These are phyloP conservation scores for Centruroides vittatus DNA, from an alignment of 1,140 invertebrate species.

Conservation along the genomic window DNA sequence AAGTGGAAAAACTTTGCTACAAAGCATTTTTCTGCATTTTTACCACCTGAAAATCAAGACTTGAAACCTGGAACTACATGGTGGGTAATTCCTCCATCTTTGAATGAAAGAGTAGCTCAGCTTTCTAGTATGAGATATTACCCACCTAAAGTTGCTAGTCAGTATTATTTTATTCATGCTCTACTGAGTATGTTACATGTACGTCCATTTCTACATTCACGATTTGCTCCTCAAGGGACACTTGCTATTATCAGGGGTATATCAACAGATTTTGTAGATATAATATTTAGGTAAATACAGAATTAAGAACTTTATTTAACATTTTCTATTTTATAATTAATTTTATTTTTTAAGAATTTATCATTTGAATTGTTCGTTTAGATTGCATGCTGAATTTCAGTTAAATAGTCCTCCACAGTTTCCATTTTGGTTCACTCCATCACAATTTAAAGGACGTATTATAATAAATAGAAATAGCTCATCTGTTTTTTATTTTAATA, in stretches of 20 bases:
- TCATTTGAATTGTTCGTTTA: slow-evolving; percentile 10
- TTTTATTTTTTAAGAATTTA: no score
- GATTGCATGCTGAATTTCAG: slow-evolving; percentile 34
- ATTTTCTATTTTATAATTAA: no score
- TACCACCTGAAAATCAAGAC: neutral
- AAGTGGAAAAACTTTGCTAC: slow-evolving; percentile 4
- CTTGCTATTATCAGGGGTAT: slow-evolving; percentile 24
- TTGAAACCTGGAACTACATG: slow-evolving; percentile 2
- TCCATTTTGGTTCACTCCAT: slow-evolving; percentile 35
- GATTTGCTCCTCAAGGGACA: slow-evolving; percentile 29
- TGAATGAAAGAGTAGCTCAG: neutral
- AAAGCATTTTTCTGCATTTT: slow-evolving; percentile 2
- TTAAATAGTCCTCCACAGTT: slow-evolving; percentile 30
- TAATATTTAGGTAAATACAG: slow-evolving; percentile 28
- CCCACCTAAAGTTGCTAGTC: slow-evolving; percentile 1
- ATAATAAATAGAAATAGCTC: slow-evolving; percentile 11
- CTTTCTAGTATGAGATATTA: slow-evolving; percentile 4
- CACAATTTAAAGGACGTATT: slow-evolving; percentile 19
- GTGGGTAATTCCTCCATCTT: slow-evolving; percentile 10
- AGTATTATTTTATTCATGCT: slow-evolving; percentile 2
- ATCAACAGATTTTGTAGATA: slow-evolving; percentile 27
- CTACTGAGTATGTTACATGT: slow-evolving; percentile 10
- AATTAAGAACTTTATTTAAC: neutral
- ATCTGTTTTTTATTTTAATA: slow-evolving; percentile 9
- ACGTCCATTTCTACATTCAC: slow-evolving; percentile 11